A percentile compares a stretch with the other conserved stretches of the same genome.
Evolutionary conservation across 2,113 vertebrate genomes (phyloP).

Genomic region (Ceyx melanurus): DNA sequence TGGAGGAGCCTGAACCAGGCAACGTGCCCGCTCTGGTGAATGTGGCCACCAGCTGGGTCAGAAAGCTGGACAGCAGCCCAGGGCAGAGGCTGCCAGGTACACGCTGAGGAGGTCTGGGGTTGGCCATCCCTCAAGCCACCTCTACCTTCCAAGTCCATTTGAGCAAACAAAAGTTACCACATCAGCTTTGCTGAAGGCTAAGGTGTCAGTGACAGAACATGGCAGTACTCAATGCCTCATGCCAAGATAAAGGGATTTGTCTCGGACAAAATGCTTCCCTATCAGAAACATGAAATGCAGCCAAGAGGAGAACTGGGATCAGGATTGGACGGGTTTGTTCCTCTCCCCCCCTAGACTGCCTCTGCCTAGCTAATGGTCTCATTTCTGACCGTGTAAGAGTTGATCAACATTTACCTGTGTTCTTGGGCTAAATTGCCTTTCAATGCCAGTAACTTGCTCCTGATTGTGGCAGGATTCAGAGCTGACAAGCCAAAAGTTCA

Average conservation of each 20-base stretch:
- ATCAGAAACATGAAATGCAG: neutral
- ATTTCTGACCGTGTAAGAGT: neutral
- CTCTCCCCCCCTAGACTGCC: neutral
- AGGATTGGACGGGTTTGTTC: neutral
- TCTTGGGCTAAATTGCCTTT: neutral
- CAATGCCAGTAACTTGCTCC: neutral
- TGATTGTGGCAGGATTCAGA: neutral
- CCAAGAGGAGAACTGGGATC: neutral
- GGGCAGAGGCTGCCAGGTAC: neutral
- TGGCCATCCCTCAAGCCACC: neutral
- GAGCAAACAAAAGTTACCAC: neutral
- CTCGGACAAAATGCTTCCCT: neutral
- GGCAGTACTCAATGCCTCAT: neutral
- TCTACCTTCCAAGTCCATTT: neutral
- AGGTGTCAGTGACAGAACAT: neutral
- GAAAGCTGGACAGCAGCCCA: neutral
- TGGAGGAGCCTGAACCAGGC: neutral
- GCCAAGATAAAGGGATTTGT: neutral
- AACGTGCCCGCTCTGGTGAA: neutral
- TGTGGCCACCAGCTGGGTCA: fast-evolving
- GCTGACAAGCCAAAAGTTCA: neutral
- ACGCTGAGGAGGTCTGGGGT: fast-evolving
- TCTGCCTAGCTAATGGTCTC: neutral
- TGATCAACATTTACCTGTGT: neutral
- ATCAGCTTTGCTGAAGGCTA: neutral